Conservation (phyloP, 2,888 invertebrate genomes). For the Clepsis dumicolana region DNA sequence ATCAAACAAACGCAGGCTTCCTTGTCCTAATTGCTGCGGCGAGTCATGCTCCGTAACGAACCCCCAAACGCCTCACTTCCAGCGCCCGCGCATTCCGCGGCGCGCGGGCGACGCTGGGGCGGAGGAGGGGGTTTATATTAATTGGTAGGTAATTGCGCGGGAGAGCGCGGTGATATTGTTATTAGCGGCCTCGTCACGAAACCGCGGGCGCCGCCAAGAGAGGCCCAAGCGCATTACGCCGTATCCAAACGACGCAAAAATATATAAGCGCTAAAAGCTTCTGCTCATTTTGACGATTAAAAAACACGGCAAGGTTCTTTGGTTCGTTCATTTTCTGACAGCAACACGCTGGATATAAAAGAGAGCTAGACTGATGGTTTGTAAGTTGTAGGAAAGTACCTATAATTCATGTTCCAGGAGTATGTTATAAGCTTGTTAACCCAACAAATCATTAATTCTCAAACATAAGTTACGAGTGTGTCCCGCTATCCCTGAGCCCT, state of each 20-base stretch:
- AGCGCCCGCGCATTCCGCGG: constrained; percentile 12
- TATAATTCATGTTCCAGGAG: background rate
- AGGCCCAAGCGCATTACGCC: constrained; percentile 2
- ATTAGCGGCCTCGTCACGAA: constrained; percentile 53
- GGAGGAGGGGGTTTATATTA: constrained; percentile 55
- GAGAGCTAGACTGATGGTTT: no score
- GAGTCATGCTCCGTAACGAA: constrained; percentile 40
- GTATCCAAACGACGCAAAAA: background rate
- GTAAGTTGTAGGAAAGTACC: no score
- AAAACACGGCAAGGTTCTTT: no score
- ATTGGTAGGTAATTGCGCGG: constrained; percentile 67
- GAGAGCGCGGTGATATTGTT: constrained; percentile 57
- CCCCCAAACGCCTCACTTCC: constrained; percentile 14
- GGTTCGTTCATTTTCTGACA: no score
- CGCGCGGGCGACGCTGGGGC: constrained; percentile 52
- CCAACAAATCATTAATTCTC: background rate
- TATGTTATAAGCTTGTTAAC: background rate
- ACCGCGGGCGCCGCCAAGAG: constrained; percentile 45
- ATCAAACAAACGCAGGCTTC: constrained; percentile 26
- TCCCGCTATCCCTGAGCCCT: background rate
- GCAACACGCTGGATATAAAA: no score
- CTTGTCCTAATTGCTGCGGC: constrained; percentile 26
- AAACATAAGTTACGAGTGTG: background rate
- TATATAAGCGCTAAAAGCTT: no score
- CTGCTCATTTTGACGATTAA: no score